These are phyloP conservation scores for Tenrec ecaudatus DNA, from an alignment of 2,113 vertebrate species.

Conservation along the genomic window DNA sequence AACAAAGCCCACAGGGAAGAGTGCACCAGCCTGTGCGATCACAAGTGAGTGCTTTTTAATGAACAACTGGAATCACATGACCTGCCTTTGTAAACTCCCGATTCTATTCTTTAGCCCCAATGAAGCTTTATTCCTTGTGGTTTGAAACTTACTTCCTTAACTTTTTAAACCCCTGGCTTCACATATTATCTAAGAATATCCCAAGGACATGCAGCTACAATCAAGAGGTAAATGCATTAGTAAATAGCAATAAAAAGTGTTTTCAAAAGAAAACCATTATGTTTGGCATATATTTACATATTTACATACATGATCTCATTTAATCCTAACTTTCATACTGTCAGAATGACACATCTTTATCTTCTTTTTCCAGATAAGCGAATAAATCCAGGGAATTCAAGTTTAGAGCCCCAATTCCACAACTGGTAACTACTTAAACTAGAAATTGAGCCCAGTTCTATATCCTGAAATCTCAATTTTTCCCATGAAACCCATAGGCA, in stretches of 20 bases:
- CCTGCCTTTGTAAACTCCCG: neutral
- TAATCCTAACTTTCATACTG: neutral
- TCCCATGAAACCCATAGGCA: neutral
- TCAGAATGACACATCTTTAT: neutral
- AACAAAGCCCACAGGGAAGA: too few species aligned
- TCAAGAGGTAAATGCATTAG: neutral
- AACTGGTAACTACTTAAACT: neutral
- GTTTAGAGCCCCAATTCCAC: neutral
- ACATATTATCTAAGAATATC: neutral
- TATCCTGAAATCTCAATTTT: slow-evolving; percentile 23
- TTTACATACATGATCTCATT: neutral
- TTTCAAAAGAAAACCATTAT: neutral
- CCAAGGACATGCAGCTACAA: neutral
- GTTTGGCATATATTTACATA: neutral
- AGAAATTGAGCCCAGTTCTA: slow-evolving; percentile 16
- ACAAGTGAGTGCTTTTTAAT: too few species aligned
- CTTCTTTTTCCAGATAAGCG: slow-evolving; percentile 48
- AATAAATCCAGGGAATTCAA: slow-evolving; percentile 39
- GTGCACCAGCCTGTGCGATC: too few species aligned
- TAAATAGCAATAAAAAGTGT: neutral
- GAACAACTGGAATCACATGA: neutral
- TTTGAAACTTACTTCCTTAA: slow-evolving; percentile 32
- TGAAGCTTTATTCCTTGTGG: neutral
- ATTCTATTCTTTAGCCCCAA: neutral
- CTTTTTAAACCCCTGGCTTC: slow-evolving; percentile 6